Evolutionary conservation across 2,888 invertebrate species (phyloP).

Genomic region (Drosophila algonquin): DNA sequence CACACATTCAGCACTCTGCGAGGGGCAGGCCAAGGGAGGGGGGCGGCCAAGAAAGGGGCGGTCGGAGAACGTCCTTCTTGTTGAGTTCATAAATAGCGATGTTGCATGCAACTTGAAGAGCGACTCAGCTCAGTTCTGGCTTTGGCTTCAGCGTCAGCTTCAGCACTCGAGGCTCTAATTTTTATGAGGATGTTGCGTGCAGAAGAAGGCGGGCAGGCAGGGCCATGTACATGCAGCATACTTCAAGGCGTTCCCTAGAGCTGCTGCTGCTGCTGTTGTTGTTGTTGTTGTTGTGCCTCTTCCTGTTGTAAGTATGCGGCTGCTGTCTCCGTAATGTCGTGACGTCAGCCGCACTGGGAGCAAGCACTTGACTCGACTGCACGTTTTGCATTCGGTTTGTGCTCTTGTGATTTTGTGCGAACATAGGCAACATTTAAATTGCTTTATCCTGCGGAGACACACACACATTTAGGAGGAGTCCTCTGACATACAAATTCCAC

Average conservation of each 20-base stretch:
- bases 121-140: slow-evolving; percentile 33
- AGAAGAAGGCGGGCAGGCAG: slow-evolving; percentile 24
- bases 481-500: slow-evolving; percentile 34
- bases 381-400: slow-evolving; percentile 41
- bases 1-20: slow-evolving; percentile 5
- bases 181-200: slow-evolving; percentile 78
- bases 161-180: slow-evolving; percentile 64
- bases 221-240: slow-evolving; percentile 40
- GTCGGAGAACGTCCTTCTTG: slow-evolving; percentile 52
- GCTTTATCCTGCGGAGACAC: slow-evolving; percentile 51
- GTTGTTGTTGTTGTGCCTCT: not conserved
- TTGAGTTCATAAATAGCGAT: slow-evolving; percentile 78
- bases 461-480: not conserved
- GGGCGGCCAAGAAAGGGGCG: slow-evolving; percentile 36
- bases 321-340: slow-evolving; percentile 14
- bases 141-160: slow-evolving; percentile 21
- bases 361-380: slow-evolving; percentile 12
- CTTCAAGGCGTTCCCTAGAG: slow-evolving; percentile 68
- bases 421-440: slow-evolving; percentile 45
- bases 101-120: slow-evolving; percentile 72
- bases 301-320: not conserved
- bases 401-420: slow-evolving; percentile 48
- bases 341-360: slow-evolving; percentile 26
- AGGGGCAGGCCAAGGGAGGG: slow-evolving; percentile 6
- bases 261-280: not conserved